phyloP scores from a whole-genome alignment of 2,888 invertebrate genomes.

The Cetonia aurata region DNA sequence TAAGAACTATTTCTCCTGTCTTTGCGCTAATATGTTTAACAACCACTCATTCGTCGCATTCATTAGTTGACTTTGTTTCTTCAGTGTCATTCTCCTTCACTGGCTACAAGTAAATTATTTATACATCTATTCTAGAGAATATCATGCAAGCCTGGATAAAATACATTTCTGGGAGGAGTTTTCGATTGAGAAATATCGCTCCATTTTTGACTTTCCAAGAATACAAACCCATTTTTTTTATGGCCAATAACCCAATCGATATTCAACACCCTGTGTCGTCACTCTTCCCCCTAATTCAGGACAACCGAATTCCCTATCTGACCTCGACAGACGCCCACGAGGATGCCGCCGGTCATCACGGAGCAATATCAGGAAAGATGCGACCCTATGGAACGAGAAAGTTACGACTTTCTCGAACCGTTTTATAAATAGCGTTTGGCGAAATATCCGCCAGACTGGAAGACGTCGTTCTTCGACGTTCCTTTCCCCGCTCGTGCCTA shows the following conservation, averaged over 20 bases:
- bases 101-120: no score
- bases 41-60: no score
- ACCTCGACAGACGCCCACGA: slow-evolving; percentile 16
- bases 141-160: no score
- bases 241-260: not conserved
- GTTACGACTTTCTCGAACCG: slow-evolving; percentile 33
- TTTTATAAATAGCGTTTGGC: slow-evolving; percentile 38
- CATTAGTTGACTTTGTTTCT: no score
- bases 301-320: slow-evolving; percentile 18
- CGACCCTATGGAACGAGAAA: slow-evolving; percentile 34
- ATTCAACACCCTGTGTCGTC: not conserved
- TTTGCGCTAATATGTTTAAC: no score
- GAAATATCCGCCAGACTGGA: slow-evolving; percentile 37
- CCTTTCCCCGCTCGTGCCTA: not conserved
- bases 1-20: no score
- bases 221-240: not conserved
- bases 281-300: slow-evolving; percentile 10
- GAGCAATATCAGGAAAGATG: slow-evolving; percentile 31
- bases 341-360: not conserved
- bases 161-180: no score
- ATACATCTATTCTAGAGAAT: no score
- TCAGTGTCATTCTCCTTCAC: no score
- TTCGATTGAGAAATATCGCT: no score
- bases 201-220: no score
- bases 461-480: slow-evolving; percentile 28